A percentile compares a stretch with the other conserved stretches of the same genome.
These are phyloP conservation scores for Tympanoctomys barrerae DNA, from an alignment of 2,797 vertebrate genomes.

Conservation along the genomic window DNA sequence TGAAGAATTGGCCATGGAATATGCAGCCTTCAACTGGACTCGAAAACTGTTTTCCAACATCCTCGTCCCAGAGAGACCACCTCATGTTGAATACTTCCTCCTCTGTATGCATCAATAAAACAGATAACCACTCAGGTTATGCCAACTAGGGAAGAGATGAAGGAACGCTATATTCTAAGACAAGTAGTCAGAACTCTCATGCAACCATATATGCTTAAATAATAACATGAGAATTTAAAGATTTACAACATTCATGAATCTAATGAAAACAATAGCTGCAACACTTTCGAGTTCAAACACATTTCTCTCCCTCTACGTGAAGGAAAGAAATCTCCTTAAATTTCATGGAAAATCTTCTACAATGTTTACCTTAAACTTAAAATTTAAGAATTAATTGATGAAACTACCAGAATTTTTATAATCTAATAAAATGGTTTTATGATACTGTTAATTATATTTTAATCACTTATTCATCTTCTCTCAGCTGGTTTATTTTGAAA, in stretches of 20 bases:
- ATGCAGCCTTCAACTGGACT: not conserved
- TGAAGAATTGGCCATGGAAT: not conserved
- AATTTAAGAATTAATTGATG: slow-evolving; percentile 57
- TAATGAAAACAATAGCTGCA: slow-evolving; percentile 21
- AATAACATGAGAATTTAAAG: not conserved
- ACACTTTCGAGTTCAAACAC: not conserved
- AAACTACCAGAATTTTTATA: slow-evolving; percentile 65
- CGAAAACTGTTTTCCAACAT: not conserved
- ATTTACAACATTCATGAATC: not conserved
- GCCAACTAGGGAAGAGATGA: not conserved
- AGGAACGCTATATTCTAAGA: not conserved
- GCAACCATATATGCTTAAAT: not conserved
- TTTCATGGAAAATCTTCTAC: not conserved
- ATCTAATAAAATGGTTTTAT: slow-evolving; percentile 58
- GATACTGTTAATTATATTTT: slow-evolving; percentile 68
- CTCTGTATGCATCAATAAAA: not conserved
- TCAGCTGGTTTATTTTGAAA: slow-evolving; percentile 75
- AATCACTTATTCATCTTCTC: slow-evolving; percentile 66
- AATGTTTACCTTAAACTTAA: slow-evolving; percentile 40
- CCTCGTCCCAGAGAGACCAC: not conserved
- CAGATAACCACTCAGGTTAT: not conserved
- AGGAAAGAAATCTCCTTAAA: not conserved
- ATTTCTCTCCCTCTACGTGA: not conserved
- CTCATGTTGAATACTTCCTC: fast-evolving
- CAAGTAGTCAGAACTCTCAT: not conserved